Percentiles rank a stretch among this genome's conserved stretches.
phyloP scores from a whole-genome alignment of 2,797 vertebrate genomes.

The Anguilla megastoma region DNA sequence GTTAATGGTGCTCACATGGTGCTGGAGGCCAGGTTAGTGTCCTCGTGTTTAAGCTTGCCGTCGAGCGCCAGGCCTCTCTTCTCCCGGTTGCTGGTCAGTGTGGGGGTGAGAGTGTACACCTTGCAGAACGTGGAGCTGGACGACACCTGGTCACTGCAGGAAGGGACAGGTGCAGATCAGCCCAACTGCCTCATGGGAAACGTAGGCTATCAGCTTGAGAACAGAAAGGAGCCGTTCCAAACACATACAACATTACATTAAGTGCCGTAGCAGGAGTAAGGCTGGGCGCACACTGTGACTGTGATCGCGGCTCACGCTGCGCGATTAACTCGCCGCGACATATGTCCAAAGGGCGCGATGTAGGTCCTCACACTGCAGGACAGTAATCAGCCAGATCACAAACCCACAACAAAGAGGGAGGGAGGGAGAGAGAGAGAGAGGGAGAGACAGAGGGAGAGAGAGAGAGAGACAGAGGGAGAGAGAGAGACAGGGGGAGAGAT shows the following conservation, averaged over 20 bases:
- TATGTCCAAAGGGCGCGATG: background rate
- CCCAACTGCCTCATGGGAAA: slow-evolving; percentile 1
- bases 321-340: too few relatives aligned
- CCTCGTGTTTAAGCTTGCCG: slow-evolving; percentile 83
- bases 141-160: slow-evolving; percentile 77
- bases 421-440: background rate
- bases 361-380: background rate
- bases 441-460: background rate
- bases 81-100: slow-evolving; percentile 78
- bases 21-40: slow-evolving; percentile 86
- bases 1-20: slow-evolving; percentile 70
- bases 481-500: background rate
- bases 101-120: slow-evolving; percentile 80
- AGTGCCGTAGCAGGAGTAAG: background rate
- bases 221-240: too few relatives aligned
- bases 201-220: background rate
- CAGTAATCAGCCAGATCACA: too few relatives aligned
- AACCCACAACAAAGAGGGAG: too few relatives aligned
- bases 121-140: slow-evolving; percentile 83
- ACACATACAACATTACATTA: too few relatives aligned
- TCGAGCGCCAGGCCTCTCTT: slow-evolving; percentile 85
- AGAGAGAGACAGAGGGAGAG: background rate
- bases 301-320: too few relatives aligned
- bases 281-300: background rate
- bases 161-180: background rate